Conservation (phyloP, 2,797 vertebrate species). For the Parambassis ranga region DNA sequence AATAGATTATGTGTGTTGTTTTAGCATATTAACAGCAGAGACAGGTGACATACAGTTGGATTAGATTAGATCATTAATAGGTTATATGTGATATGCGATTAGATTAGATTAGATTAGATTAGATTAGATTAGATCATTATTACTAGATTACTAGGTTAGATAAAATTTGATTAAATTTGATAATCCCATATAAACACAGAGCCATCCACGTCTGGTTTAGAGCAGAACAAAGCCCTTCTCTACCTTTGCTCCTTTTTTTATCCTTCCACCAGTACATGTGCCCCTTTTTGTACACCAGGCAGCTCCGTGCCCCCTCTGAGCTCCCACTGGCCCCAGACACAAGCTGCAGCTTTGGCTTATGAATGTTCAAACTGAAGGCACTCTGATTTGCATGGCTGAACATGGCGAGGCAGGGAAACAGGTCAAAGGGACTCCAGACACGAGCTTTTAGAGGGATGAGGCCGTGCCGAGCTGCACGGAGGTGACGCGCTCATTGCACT, state of each 20-base stretch:
- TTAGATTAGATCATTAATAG: no score
- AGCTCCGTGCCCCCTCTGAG: neutral
- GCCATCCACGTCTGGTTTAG: no score
- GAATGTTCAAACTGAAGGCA: conserved; percentile 65
- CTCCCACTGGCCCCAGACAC: conserved; percentile 33
- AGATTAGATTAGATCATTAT: no score
- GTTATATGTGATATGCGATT: no score
- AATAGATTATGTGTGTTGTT: no score
- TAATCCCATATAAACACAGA: no score
- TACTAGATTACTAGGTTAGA: no score
- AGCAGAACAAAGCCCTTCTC: neutral
- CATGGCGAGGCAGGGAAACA: conserved; percentile 57
- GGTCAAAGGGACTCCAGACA: conserved; percentile 65
- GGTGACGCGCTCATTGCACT: conserved; percentile 56
- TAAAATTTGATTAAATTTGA: no score
- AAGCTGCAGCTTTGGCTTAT: conserved; percentile 49
- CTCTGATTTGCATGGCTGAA: conserved; percentile 72
- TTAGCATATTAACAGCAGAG: no score
- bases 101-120: no score
- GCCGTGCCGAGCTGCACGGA: conserved; percentile 32
- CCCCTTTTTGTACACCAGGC: neutral
- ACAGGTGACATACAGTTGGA: no score
- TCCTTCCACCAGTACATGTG: conserved; percentile 17
- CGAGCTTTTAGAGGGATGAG: conserved; percentile 66
- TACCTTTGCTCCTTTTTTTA: neutral